Percentiles rank a stretch among this genome's conserved stretches.
Conservation (phyloP, 2,797 vertebrate species). For the Mareca strepera region DNA sequence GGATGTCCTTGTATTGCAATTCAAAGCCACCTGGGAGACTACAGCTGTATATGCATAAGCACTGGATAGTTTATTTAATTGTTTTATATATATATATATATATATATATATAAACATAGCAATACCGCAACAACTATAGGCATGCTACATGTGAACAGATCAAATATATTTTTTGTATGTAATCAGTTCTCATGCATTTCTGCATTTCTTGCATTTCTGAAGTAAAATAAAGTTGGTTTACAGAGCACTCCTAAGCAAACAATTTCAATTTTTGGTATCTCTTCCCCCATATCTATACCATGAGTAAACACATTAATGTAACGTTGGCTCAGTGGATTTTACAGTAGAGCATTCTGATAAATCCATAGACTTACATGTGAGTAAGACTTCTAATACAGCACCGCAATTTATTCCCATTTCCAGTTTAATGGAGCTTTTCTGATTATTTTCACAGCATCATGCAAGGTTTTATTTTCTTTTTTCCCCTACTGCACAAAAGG, state of each 20-base stretch:
- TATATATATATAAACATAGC: neutral
- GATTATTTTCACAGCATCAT: slow-evolving; percentile 8
- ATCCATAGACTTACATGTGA: neutral
- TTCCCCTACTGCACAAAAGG: neutral
- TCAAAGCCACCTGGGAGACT: neutral
- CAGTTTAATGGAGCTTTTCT: neutral
- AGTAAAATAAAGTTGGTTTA: neutral
- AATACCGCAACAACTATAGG: neutral
- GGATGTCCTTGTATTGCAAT: neutral
- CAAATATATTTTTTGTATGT: neutral
- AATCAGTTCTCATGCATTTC: neutral
- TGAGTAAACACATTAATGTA: neutral
- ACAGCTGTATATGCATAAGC: neutral
- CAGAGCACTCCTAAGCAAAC: neutral
- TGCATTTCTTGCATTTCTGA: neutral
- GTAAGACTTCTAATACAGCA: neutral
- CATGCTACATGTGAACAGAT: neutral
- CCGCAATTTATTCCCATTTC: neutral
- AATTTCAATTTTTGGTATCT: neutral
- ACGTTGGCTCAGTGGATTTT: neutral
- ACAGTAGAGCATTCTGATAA: neutral
- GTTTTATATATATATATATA: too few species aligned
- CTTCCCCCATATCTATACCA: neutral
- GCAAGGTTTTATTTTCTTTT: neutral
- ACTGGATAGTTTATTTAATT: neutral